phyloP scores from a whole-genome alignment of 2,888 invertebrate genomes.

The Drosophila stalkeri region DNA sequence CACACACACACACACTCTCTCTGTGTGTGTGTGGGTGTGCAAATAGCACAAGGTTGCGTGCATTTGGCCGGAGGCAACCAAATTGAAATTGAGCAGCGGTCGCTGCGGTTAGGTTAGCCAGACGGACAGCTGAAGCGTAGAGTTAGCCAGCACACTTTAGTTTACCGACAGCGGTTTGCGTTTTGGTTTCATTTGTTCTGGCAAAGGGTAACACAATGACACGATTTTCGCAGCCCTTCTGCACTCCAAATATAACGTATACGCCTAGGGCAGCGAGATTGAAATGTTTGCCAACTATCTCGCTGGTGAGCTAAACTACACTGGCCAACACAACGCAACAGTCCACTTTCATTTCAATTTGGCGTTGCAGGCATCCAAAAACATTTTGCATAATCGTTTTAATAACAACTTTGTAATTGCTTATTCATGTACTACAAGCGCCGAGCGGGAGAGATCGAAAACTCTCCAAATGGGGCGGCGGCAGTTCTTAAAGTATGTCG shows the following conservation, averaged over 20 bases:
- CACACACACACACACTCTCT: not conserved
- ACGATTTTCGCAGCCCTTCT: constrained; percentile 4
- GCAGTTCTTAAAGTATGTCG: constrained; percentile 16
- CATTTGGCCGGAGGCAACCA: constrained; percentile 39
- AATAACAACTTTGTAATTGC: constrained; percentile 82
- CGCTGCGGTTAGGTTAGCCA: constrained; percentile 19
- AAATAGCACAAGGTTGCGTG: constrained; percentile 70
- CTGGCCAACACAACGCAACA: constrained; percentile 31
- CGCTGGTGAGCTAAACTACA: constrained; percentile 16
- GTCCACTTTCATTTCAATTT: constrained; percentile 63
- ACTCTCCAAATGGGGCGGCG: constrained; percentile 15
- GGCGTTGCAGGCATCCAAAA: constrained; percentile 39
- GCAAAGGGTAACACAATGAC: constrained; percentile 11
- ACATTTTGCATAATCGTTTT: constrained; percentile 78
- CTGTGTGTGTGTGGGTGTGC: constrained; percentile 16
- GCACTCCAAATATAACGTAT: constrained; percentile 12
- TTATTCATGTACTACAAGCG: constrained; percentile 74
- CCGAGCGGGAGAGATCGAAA: constrained; percentile 38
- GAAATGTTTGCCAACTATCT: constrained; percentile 30
- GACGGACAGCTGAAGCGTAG: constrained; percentile 5
- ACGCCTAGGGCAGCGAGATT: constrained; percentile 29
- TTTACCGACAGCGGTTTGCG: constrained; percentile 39
- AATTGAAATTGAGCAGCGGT: constrained; percentile 57
- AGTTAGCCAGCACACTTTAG: constrained; percentile 22
- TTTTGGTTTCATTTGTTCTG: constrained; percentile 36